phyloP scores from a whole-genome alignment of 2,888 invertebrate genomes.

The Perithous albicinctus region DNA sequence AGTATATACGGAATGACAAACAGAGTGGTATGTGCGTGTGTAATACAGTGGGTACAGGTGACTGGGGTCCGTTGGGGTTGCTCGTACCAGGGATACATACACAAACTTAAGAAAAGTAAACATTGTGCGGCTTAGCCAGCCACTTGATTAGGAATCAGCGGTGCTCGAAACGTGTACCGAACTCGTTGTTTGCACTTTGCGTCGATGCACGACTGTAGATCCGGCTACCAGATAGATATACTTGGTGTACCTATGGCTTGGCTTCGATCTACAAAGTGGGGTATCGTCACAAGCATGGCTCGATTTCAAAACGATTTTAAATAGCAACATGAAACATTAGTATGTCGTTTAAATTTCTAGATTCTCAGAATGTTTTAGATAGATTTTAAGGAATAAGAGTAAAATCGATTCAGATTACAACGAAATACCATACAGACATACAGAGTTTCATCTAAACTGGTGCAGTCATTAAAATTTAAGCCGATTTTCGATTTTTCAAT shows the following conservation, averaged over 20 bases:
- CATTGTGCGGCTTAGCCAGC: conserved; percentile 23
- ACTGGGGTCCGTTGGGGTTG: conserved; percentile 8
- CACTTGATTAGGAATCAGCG: conserved; percentile 48
- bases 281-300: not conserved
- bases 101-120: conserved; percentile 21
- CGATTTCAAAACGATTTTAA: conserved; percentile 12
- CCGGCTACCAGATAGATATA: conserved; percentile 18
- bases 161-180: conserved; percentile 39
- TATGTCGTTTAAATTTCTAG: not conserved
- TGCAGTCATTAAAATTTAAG: too few relatives aligned
- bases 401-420: too few relatives aligned
- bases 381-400: not conserved
- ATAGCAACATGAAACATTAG: not conserved
- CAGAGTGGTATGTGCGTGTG: conserved; percentile 13
- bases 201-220: conserved; percentile 39
- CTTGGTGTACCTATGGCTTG: not conserved
- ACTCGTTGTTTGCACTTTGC: conserved; percentile 40
- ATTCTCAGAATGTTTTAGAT: not conserved
- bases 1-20: conserved; percentile 39
- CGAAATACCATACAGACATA: too few relatives aligned
- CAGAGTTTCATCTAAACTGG: too few relatives aligned
- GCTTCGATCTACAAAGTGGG: not conserved
- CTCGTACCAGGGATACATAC: not conserved
- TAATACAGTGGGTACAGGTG: not conserved
- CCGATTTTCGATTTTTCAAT: too few relatives aligned